Conservation (phyloP, 2,113 vertebrate species). For the Chloebia gouldiae region DNA sequence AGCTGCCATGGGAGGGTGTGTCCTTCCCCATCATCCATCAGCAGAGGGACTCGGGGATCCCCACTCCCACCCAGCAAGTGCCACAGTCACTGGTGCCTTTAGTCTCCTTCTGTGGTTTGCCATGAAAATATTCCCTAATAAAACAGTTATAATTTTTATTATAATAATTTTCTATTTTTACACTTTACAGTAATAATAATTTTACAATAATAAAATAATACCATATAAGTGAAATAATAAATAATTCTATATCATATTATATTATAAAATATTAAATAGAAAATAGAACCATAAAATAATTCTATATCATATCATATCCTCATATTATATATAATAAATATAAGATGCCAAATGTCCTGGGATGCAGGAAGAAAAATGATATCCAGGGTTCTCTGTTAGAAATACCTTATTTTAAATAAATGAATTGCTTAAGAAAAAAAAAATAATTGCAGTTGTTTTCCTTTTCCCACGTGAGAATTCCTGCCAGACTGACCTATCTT, state of each 20-base stretch:
- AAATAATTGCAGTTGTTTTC: neutral
- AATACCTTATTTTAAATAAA: neutral
- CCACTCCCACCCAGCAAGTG: neutral
- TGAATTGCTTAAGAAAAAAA: neutral
- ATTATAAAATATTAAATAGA: too few species aligned
- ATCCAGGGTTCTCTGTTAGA: neutral
- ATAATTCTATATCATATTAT: too few species aligned
- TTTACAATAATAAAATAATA: neutral
- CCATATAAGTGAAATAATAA: too few species aligned
- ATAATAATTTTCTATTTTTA: neutral
- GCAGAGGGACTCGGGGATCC: neutral
- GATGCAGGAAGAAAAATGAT: neutral
- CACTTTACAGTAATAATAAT: neutral
- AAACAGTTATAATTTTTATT: neutral
- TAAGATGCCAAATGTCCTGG: neutral
- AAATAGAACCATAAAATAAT: too few species aligned
- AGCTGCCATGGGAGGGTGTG: neutral
- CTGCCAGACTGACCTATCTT: neutral
- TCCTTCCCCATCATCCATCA: neutral
- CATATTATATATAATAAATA: too few species aligned
- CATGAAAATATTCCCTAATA: neutral
- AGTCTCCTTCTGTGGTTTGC: neutral
- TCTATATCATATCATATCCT: too few species aligned
- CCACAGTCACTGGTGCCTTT: neutral
- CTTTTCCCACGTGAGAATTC: neutral